Evolutionary conservation across 2,797 vertebrate genomes (phyloP), one percentile per base, ranked within the genome.

Genomic region (Megalops cyprinoides): DNA sequence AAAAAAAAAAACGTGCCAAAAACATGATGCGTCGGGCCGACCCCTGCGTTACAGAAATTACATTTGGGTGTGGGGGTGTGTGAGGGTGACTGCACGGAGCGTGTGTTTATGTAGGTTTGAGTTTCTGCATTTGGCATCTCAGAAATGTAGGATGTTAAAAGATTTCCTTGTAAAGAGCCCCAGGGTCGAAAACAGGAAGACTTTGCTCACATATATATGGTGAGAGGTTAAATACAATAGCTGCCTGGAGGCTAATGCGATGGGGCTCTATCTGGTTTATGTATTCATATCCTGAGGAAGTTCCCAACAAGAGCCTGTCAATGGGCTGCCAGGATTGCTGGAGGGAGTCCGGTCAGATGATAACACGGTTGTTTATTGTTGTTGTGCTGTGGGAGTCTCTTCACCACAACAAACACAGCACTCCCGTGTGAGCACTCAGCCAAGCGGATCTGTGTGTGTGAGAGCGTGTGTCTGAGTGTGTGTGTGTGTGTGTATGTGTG

Each of bases 281-380:
- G 74, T 74, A 49, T 79, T 85, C 78, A 82, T 83, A 83, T 86
- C 73, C 83, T 79, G 78, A 71, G 79, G 76, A 87, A 86, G 82
- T 51, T 74, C 69, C 1, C 5, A 80, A 67, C 84, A 86, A 86
- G 77, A 25, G 86, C 77, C 69, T 62, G 67, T 82, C 81, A 74
- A 56, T 49, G 53, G 76, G 74, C 60, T 74, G 67, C 55, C 25
- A 51, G 73, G 56, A 39, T 5, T 25, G 42, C 79, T 23, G 42
- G 39, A 53, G 18, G 56, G 71, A n/a, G 67, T 77, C 15, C 5
- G 62, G 49, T 71, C 76, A 77, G 80, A 77, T 82, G 76, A 81
- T 77, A 73, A 56, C 39, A 6, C 18, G 14, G n/a, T 49, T 82
- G 81, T 82, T 82, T 82, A 82, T 77, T 78, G 37, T 71, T 78